phyloP scores from a whole-genome alignment of 2,888 invertebrate species.

The Ectemnius lituratus region DNA sequence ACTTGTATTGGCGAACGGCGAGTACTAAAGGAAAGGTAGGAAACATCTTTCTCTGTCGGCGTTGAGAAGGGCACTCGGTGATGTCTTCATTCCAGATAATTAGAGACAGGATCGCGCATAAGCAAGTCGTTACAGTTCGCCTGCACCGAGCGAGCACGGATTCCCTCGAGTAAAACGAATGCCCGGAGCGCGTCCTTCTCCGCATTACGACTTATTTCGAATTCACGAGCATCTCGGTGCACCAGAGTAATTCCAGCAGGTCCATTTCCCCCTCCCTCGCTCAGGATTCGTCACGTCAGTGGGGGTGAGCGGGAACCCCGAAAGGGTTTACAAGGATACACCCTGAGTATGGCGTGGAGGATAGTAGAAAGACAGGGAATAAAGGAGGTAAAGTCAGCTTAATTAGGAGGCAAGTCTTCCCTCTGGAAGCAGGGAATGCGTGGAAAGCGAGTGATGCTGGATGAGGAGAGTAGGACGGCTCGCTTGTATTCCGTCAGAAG shows the following conservation, averaged over 20 bases:
- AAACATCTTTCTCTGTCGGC: not conserved
- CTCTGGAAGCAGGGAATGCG: not conserved
- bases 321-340: not conserved
- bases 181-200: conserved; percentile 44
- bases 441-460: not conserved
- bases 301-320: not conserved
- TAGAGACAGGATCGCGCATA: conserved; percentile 63
- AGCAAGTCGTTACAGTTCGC: conserved; percentile 46
- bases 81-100: conserved; percentile 63
- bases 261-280: not conserved
- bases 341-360: not conserved
- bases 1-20: not conserved
- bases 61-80: conserved; percentile 25
- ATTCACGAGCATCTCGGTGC: not conserved
- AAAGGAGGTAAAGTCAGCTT: not conserved
- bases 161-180: conserved; percentile 59
- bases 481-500: not conserved
- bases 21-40: not conserved
- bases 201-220: conserved; percentile 7
- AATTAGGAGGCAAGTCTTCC: conserved; percentile 1
- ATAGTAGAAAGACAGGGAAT: not conserved
- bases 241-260: not conserved
- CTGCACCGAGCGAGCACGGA: conserved; percentile 34
- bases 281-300: not conserved
- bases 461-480: too few relatives aligned